These are phyloP conservation scores for Athalia circularis DNA, from an alignment of 2,888 invertebrate genomes.

Conservation along the genomic window DNA sequence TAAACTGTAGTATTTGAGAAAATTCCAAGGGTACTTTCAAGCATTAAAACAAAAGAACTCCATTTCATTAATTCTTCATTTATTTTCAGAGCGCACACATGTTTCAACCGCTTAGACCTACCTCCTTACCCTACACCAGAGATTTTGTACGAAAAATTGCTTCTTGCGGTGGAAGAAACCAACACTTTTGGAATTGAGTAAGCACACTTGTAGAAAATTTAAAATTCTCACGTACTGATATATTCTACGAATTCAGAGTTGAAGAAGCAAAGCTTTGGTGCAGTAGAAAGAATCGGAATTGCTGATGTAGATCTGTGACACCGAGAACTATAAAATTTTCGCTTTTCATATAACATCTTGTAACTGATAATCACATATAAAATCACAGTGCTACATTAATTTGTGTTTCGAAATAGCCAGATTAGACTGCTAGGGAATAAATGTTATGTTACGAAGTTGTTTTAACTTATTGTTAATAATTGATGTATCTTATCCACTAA, in stretches of 20 bases:
- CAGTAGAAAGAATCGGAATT: background rate
- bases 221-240: constrained; percentile 7
- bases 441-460: no score
- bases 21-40: no score
- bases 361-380: no score
- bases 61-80: constrained; percentile 39
- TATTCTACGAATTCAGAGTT: constrained; percentile 20
- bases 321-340: constrained; percentile 1
- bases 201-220: constrained; percentile 59
- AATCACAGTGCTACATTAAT: no score
- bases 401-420: no score
- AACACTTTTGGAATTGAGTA: constrained; percentile 97
- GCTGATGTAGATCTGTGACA: background rate
- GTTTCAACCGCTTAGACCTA: constrained; percentile 97
- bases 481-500: no score
- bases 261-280: constrained; percentile 13
- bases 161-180: constrained; percentile 96
- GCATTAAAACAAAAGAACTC: no score
- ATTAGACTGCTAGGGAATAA: no score
- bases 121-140: constrained; percentile 96
- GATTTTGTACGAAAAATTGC: constrained; percentile 92
- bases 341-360: no score
- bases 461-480: no score
- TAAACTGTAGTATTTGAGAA: no score
- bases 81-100: constrained; percentile 89